phyloP scores from a whole-genome alignment of 1,140 invertebrate species.

The Drosophila prosaltans region DNA sequence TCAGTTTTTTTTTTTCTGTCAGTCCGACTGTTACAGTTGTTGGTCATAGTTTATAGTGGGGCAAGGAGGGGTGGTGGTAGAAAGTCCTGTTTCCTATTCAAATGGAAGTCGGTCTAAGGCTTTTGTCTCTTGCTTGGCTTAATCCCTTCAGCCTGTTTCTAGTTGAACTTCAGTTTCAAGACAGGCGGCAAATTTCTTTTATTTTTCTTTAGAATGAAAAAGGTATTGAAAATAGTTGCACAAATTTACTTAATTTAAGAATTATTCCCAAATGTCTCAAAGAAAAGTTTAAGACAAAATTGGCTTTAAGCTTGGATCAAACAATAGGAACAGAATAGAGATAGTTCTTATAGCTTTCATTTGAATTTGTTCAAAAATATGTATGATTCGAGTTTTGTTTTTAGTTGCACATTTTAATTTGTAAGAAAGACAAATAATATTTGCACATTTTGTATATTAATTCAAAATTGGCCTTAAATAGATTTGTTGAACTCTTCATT shows the following conservation, averaged over 20 bases:
- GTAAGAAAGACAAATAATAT: background rate
- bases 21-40: constrained; percentile 27
- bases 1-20: background rate
- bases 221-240: too few species aligned
- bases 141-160: constrained; percentile 28
- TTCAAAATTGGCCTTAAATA: background rate
- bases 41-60: constrained; percentile 49
- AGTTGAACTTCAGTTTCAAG: background rate
- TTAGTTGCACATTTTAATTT: too few species aligned
- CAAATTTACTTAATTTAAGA: too few species aligned
- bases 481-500: background rate
- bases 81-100: constrained; percentile 34
- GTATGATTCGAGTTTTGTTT: too few species aligned
- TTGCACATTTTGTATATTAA: background rate
- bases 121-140: constrained; percentile 34
- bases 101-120: constrained; percentile 36
- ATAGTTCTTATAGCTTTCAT: too few species aligned
- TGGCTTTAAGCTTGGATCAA: too few species aligned
- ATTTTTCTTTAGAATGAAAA: too few species aligned
- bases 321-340: too few species aligned
- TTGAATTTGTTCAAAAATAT: too few species aligned
- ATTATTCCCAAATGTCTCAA: too few species aligned
- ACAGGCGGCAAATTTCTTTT: background rate
- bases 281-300: too few species aligned
- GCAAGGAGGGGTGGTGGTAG: background rate